Conservation (phyloP, 2,113 vertebrate species). For the Poicephalus gulielmi region DNA sequence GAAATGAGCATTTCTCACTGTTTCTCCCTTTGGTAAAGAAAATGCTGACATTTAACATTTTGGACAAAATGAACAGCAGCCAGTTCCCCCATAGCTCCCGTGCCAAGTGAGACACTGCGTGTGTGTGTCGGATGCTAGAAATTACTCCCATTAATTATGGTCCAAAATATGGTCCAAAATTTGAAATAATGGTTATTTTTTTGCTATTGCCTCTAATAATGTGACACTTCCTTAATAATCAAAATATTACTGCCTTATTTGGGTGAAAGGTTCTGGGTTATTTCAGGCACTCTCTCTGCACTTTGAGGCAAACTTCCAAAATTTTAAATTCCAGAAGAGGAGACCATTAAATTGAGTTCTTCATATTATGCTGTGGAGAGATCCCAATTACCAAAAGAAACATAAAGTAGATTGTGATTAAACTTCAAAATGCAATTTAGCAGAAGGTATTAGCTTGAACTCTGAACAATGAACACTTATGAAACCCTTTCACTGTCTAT, state of each 20-base stretch:
- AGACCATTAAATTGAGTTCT: conserved; percentile 30
- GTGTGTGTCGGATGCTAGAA: not conserved
- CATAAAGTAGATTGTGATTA: conserved; percentile 64
- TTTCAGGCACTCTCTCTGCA: not conserved
- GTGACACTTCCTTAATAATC: not conserved
- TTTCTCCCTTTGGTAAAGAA: conserved; percentile 30
- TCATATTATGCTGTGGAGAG: conserved; percentile 4
- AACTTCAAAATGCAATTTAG: conserved; percentile 69
- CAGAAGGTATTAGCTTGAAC: conserved; percentile 64
- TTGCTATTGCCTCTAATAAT: not conserved
- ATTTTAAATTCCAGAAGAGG: conserved; percentile 8
- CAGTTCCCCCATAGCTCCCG: not conserved
- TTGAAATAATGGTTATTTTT: not conserved
- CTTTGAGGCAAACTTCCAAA: conserved; percentile 28
- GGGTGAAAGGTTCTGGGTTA: not conserved
- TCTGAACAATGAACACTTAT: conserved; percentile 65
- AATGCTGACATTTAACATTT: not conserved
- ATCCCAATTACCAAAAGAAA: conserved; percentile 64
- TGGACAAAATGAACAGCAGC: conserved; percentile 9
- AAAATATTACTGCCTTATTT: not conserved
- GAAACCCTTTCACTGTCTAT: conserved; percentile 52
- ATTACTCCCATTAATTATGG: not conserved
- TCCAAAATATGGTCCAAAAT: not conserved
- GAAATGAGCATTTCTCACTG: conserved; percentile 59
- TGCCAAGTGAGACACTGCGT: not conserved